Evolutionary conservation across 2,113 vertebrate genomes (phyloP).

Genomic region (Albula goreensis): DNA sequence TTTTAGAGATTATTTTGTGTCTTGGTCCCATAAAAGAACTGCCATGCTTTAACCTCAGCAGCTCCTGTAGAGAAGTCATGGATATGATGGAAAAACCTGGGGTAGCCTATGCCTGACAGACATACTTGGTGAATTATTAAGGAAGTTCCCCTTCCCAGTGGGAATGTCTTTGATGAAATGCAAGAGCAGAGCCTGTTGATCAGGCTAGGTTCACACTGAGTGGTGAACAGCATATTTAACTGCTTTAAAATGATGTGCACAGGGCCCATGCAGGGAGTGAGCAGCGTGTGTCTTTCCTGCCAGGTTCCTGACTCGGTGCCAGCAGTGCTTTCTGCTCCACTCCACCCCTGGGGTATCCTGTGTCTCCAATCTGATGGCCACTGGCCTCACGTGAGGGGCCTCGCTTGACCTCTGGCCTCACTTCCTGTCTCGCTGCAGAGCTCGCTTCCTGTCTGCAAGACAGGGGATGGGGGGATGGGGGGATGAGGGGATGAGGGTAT

Average conservation of each 20-base stretch:
- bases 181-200: background rate
- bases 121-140: background rate
- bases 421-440: constrained; percentile 48
- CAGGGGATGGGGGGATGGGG: constrained; percentile 7
- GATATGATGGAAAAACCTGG: background rate
- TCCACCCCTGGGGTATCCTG: constrained; percentile 12
- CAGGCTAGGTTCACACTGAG: background rate
- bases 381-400: constrained; percentile 27
- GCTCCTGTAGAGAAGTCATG: constrained; percentile 1
- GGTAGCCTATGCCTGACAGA: background rate
- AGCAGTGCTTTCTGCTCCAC: background rate
- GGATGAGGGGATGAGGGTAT: background rate
- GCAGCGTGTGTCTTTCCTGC: background rate
- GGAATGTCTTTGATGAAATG: background rate
- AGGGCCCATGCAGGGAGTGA: background rate
- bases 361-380: constrained; percentile 38
- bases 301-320: constrained; percentile 25
- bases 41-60: background rate
- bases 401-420: constrained; percentile 38
- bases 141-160: background rate
- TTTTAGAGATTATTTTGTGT: background rate
- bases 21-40: background rate
- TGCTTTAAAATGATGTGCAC: background rate
- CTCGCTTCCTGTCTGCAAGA: constrained; percentile 57
- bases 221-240: background rate